Base-by-base conservation (phyloP, 37 sponge, comb jelly and placozoan genomes). In the Oscarella lobularis region DNA sequence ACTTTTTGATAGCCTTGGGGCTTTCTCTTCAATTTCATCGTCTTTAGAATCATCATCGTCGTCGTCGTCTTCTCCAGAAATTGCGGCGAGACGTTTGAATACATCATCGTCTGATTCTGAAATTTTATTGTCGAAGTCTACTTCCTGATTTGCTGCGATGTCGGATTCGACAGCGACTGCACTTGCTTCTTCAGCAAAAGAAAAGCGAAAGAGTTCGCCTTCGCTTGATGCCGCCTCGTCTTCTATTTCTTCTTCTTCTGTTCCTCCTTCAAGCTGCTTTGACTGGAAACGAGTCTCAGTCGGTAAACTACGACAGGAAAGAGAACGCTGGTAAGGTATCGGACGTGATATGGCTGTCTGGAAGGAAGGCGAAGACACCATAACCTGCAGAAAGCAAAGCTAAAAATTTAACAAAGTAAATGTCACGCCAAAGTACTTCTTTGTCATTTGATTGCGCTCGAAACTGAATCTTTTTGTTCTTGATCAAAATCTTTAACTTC, bases 401-500 rank as follows among this genome's bases (percentile, higher is more conserved):
- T n/a, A n/a, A n/a, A n/a, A n/a, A n/a, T n/a, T n/a, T n/a, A n/a
- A n/a, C n/a, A n/a, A n/a, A n/a, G n/a, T n/a, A n/a, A n/a, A n/a
- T n/a, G n/a, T n/a, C n/a, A n/a, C n/a, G n/a, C n/a, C n/a, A n/a
- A n/a, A n/a, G n/a, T n/a, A n/a, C n/a, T n/a, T n/a, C n/a, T n/a
- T n/a, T n/a, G n/a, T n/a, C n/a, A n/a, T n/a, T n/a, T n/a, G n/a
- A n/a, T n/a, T n/a, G n/a, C n/a, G n/a, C n/a, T n/a, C n/a, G n/a
- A n/a, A n/a, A n/a, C n/a, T 20, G 9, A 9, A 48, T 37, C 76
- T 85, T 84, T 77, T 82, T 81, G 66, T 81, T 78, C 71, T 89
- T 89, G 32, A 89, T 70, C 3, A 89, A 77, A 68, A 89, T 83
- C 74, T 89, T 89, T 70, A 81, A 77, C 73, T 83, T 82, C 67